phyloP scores from a whole-genome alignment of 1,140 invertebrate genomes.

The Mizuhopecten yessoensis region DNA sequence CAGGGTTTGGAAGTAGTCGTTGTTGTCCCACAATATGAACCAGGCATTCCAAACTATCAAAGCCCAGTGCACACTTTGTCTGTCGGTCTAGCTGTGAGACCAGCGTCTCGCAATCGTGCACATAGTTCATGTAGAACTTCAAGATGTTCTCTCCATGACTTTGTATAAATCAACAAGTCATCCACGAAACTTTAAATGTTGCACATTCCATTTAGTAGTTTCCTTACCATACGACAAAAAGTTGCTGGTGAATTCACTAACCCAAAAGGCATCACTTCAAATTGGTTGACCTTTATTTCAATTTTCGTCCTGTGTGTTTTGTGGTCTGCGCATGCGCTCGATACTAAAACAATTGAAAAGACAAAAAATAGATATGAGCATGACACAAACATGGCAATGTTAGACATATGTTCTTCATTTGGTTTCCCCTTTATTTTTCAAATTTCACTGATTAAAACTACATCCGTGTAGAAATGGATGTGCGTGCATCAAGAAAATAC shows the following conservation, averaged over 20 bases:
- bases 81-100: slow-evolving; percentile 54
- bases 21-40: slow-evolving; percentile 43
- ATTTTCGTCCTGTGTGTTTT: too few species aligned
- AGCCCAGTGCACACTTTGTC: slow-evolving; percentile 55
- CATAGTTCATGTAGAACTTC: slow-evolving; percentile 45
- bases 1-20: slow-evolving; percentile 42
- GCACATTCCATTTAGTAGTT: slow-evolving; percentile 58
- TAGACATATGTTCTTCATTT: too few species aligned
- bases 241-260: slow-evolving; percentile 66
- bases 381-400: too few species aligned
- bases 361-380: too few species aligned
- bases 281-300: too few species aligned
- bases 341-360: too few species aligned
- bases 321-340: too few species aligned
- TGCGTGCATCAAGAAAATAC: too few species aligned
- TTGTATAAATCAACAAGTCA: slow-evolving; percentile 53
- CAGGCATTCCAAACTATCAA: slow-evolving; percentile 43
- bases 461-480: too few species aligned
- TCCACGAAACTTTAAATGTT: slow-evolving; percentile 68
- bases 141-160: slow-evolving; percentile 58
- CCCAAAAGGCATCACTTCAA: slow-evolving; percentile 70
- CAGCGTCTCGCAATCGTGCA: slow-evolving; percentile 46
- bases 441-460: too few species aligned
- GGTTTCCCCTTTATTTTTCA: too few species aligned
- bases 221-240: slow-evolving; percentile 72